Base-by-base conservation (phyloP, 2,888 invertebrate genomes). In the Tiliacea aurago region DNA sequence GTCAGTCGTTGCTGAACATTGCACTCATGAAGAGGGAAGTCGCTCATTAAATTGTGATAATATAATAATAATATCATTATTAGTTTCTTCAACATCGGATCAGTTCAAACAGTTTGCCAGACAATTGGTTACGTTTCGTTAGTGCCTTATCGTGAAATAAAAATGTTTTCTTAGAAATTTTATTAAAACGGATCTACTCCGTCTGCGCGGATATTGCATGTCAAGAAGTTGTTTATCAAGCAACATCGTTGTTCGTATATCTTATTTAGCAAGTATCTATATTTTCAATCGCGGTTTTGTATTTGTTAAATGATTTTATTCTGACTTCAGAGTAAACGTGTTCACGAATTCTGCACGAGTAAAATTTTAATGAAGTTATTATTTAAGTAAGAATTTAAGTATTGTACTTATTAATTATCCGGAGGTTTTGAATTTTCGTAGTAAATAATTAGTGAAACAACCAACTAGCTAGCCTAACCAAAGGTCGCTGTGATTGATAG, bases 131-230 rank as follows among this genome's bases (percentile, higher is more conserved):
- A 81, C 80, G 85, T 84, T 88, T 87, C 86, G 85, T 83, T 88
- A 80, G 81, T 81, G 83, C 77, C 66, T 83, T 81, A 80, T 76
- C 78, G 75, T 78, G 83, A 86, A 73, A 82, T 86, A 85, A 73
- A 81, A 81, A 87, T 83, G 76, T 84, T 83, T 88, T 83, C 81
- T 74, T 69, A 70, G 83, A 71, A 82, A 73, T 63, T 79, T 81
- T 70, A 83, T 83, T 76, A 72, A 82, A 82, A 70, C 80, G 73
- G 76, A 68, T 78, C 82, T 81, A 80, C 69, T 81, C 64, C 61
- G 77, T 81, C 78, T 84, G 76, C 74, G 76, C 84, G 81, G 85
- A 84, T 85, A 84, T 91, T 86, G 90, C 91, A 90, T 91, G 91
- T 76, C 77, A 74, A 85, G 80, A 78, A 74, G 85, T 86, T 82